Evolutionary conservation across 2,113 vertebrate species (phyloP).

Genomic region (Mustela lutreola): DNA sequence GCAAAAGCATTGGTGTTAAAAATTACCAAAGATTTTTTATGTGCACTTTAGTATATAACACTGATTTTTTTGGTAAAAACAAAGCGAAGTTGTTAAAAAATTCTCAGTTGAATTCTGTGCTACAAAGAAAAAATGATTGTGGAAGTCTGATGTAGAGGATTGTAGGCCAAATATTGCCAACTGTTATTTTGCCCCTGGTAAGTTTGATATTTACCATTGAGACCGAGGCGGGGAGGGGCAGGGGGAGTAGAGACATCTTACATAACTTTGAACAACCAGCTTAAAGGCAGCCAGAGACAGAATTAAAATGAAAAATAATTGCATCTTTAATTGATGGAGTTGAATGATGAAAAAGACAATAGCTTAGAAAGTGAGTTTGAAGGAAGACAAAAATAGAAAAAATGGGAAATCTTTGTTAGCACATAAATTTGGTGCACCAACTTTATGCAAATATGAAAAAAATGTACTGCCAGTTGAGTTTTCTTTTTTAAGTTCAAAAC

Average conservation of each 20-base stretch:
- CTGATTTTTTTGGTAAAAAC: background rate
- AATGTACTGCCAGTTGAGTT: background rate
- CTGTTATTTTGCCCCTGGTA: slow-evolving; percentile 58
- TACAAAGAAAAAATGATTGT: slow-evolving; percentile 74
- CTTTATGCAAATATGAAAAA: background rate
- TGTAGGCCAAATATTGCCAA: slow-evolving; percentile 70
- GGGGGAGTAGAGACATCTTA: background rate
- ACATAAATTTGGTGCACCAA: background rate
- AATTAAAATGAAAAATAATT: slow-evolving; percentile 49
- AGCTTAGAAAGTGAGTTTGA: background rate
- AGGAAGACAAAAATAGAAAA: slow-evolving; percentile 11
- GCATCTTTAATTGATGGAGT: background rate
- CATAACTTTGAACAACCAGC: background rate
- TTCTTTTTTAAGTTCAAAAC: slow-evolving; percentile 1
- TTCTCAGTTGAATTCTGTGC: slow-evolving; percentile 63
- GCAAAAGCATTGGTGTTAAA: background rate
- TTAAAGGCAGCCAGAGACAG: background rate
- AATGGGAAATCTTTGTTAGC: background rate
- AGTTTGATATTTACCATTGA: background rate
- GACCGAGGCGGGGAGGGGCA: background rate
- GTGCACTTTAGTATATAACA: background rate
- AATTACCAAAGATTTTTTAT: background rate
- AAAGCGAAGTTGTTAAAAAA: background rate
- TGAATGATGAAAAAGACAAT: slow-evolving; percentile 8
- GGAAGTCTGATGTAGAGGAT: slow-evolving; percentile 77